Conservation (phyloP, 1,140 invertebrate species). For the Glossosoma conforme region DNA sequence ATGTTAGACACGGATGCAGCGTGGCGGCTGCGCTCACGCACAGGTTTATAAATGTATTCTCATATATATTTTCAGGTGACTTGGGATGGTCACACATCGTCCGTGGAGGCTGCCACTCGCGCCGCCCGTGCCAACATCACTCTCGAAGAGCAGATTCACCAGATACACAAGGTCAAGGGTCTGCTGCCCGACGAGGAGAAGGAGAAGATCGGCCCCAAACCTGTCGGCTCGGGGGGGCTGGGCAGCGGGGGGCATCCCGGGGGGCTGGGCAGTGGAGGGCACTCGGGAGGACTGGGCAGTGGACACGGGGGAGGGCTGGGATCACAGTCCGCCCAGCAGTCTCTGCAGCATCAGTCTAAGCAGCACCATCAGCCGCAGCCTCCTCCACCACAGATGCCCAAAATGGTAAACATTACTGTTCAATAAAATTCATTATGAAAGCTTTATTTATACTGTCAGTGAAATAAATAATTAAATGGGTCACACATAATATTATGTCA, state of each 20-base stretch:
- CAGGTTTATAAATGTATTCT: too few species aligned
- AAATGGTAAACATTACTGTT: neutral
- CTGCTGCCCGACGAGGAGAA: constrained; percentile 90
- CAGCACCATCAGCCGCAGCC: constrained; percentile 3
- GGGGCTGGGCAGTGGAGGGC: neutral
- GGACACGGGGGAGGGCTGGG: constrained; percentile 35
- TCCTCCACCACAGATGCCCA: constrained; percentile 10
- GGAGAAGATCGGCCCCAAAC: constrained; percentile 84
- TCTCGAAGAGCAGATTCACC: constrained; percentile 94
- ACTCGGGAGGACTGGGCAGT: neutral
- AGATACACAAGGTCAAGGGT: constrained; percentile 94
- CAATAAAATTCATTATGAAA: neutral
- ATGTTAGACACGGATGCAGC: too few species aligned
- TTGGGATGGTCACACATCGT: constrained; percentile 98
- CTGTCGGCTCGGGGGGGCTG: constrained; percentile 47
- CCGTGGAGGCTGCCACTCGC: constrained; percentile 84
- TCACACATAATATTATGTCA: neutral
- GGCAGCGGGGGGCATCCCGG: constrained; percentile 32
- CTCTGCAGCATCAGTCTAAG: neutral
- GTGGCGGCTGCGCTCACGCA: too few species aligned
- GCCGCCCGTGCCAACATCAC: constrained; percentile 94
- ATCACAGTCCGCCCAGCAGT: constrained; percentile 32
- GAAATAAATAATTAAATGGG: neutral
- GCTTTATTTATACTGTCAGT: neutral
- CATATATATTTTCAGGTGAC: constrained; percentile 62